phyloP scores from a whole-genome alignment of 2,888 invertebrate species.

The Acheta domesticus region DNA sequence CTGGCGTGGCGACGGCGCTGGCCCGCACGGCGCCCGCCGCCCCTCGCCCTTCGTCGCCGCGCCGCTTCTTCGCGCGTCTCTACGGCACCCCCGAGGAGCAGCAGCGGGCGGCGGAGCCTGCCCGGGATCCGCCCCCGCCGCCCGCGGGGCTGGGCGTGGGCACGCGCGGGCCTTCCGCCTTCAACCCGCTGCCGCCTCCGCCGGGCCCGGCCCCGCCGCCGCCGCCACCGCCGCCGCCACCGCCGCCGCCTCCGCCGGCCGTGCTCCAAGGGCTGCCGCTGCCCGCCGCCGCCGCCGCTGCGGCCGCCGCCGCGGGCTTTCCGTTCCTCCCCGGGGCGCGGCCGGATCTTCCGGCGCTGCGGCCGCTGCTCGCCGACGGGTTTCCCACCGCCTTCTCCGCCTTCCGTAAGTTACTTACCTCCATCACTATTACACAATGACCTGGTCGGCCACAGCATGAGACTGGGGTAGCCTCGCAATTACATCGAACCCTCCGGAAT shows the following conservation, averaged over 20 bases:
- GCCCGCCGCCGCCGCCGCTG: conserved; percentile 23
- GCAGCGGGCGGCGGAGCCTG: conserved; percentile 12
- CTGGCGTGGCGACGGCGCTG: background rate
- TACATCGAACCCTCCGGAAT: too few species aligned
- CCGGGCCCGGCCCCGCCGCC: background rate
- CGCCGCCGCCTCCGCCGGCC: background rate
- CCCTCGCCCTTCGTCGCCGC: conserved; percentile 66
- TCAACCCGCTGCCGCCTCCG: background rate
- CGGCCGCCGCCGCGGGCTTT: background rate
- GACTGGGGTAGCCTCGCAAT: too few species aligned
- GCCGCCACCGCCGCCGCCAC: too few species aligned
- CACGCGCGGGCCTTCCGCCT: conserved; percentile 22
- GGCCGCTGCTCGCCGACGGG: background rate
- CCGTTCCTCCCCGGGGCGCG: conserved; percentile 20
- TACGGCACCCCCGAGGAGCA: conserved; percentile 69
- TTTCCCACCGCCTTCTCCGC: conserved; percentile 60
- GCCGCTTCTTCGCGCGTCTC: conserved; percentile 74
- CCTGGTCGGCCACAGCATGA: too few species aligned
- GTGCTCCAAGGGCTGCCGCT: conserved; percentile 35
- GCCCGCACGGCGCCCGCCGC: background rate
- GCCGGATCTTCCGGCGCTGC: background rate
- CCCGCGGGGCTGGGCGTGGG: conserved; percentile 28
- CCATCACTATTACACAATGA: too few species aligned
- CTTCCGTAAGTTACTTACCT: conserved; percentile 51
- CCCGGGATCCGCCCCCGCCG: conserved; percentile 49